Percentiles rank a stretch among this genome's conserved stretches.
Conservation (phyloP, 1,140 invertebrate genomes). For the Hypothenemus hampei region DNA sequence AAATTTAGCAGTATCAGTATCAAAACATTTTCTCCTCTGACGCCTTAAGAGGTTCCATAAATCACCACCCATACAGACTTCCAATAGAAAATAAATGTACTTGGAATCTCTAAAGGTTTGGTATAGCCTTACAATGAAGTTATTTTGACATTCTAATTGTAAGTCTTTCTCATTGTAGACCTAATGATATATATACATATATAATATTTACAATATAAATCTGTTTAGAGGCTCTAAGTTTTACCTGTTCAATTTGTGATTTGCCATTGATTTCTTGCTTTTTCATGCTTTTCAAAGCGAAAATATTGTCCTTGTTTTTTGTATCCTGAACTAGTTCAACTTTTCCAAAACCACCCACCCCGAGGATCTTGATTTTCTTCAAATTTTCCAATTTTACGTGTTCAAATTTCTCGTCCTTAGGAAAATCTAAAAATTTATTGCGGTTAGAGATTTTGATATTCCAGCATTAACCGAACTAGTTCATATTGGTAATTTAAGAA, state of each 20-base stretch:
- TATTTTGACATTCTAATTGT: slow-evolving; percentile 66
- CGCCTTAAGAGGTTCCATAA: slow-evolving; percentile 90
- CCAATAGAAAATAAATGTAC: slow-evolving; percentile 96
- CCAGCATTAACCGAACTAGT: background rate
- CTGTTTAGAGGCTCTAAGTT: slow-evolving; percentile 61
- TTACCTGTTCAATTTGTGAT: slow-evolving; percentile 75
- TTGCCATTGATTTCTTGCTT: slow-evolving; percentile 92
- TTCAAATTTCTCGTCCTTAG: slow-evolving; percentile 52
- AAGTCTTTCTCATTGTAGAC: slow-evolving; percentile 90
- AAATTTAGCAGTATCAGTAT: slow-evolving; percentile 80
- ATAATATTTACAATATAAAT: slow-evolving; percentile 57
- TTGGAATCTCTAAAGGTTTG: slow-evolving; percentile 92
- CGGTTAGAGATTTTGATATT: background rate
- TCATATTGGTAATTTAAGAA: background rate
- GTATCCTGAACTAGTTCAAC: slow-evolving; percentile 71
- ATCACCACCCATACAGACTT: slow-evolving; percentile 94
- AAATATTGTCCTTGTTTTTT: slow-evolving; percentile 60
- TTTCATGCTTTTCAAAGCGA: slow-evolving; percentile 88
- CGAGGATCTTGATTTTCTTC: slow-evolving; percentile 78
- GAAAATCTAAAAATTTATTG: background rate
- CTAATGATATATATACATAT: too few species aligned
- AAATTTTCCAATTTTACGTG: slow-evolving; percentile 72
- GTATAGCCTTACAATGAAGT: slow-evolving; percentile 65
- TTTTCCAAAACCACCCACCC: slow-evolving; percentile 88
- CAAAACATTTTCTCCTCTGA: slow-evolving; percentile 69